Evolutionary conservation across 1,140 invertebrate species (phyloP), one percentile per base, ranked within the genome.

Genomic region (Leptonema lineaticorne): DNA sequence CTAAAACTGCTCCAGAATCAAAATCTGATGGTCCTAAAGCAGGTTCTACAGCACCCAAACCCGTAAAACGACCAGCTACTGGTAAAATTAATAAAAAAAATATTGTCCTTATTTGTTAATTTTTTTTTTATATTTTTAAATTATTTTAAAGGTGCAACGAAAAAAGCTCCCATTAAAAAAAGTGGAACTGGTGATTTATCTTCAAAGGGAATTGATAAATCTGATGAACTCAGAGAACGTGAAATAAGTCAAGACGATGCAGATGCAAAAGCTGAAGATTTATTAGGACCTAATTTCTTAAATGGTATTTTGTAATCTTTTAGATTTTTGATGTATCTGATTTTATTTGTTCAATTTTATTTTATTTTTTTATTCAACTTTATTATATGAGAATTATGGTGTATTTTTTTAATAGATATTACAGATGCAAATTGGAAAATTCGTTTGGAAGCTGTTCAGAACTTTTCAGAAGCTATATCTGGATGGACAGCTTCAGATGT

Each of bases 371-470:
- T 33, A 33, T 33, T 5, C 5, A 6, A 11, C 5, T 33, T 11
- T 33, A 6, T 6, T 11, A 33, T 11, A 33, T 33, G 5, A 6
- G 30, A 6, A 33, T 6, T 33, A 11, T 33, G 30, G 5, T 6
- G 30, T 33, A 33, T 6, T 33, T 33, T 33, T 92, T n/a, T 78
- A 53, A 22, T 78, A 73, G 90, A 90, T 60, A 79, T 96, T 5
- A 80, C 81, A 0, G 93, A 93, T 78, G 76, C 85, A 60, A 94
- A 94, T 77, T 96, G 94, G 94, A 96, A 96, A 81, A 90, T 82
- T 37, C 85, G 94, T 56, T 79, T 96, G n/a, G 80, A 85, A 30
- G 87, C 92, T 9, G 88, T 90, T 22, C 92, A 95, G 74, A 87
- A 88, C 70, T 84, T 95, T 58, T 76, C 83, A 14, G 83, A 86